Evolutionary conservation across 2,888 invertebrate species (phyloP).

Genomic region (Auanema sp.): DNA sequence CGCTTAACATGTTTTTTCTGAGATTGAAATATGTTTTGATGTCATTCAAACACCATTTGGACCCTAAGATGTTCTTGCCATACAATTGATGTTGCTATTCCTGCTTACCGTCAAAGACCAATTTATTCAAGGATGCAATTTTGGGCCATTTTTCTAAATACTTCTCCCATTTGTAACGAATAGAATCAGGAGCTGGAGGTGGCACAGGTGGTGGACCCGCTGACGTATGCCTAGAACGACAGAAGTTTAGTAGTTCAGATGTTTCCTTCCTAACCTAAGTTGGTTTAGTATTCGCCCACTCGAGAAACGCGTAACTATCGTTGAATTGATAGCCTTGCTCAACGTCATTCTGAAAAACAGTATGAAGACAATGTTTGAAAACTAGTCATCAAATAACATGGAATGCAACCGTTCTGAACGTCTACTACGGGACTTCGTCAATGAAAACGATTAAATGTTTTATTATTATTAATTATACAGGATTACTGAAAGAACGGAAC

Average conservation of each 20-base stretch:
- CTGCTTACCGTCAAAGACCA: constrained; percentile 48
- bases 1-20: constrained; percentile 27
- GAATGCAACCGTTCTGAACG: background rate
- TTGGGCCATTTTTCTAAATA: constrained; percentile 45
- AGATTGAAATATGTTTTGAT: constrained; percentile 51
- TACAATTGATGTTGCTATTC: background rate
- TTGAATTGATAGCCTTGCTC: background rate
- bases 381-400: background rate
- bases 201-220: constrained; percentile 36
- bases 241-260: no score
- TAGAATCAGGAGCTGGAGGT: constrained; percentile 35
- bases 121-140: constrained; percentile 41
- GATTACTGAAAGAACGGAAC: no score
- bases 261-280: no score
- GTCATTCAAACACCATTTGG: constrained; percentile 52
- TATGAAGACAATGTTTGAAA: background rate
- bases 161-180: constrained; percentile 40
- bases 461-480: no score
- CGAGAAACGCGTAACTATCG: background rate
- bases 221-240: constrained; percentile 29
- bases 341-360: background rate
- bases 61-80: constrained; percentile 33
- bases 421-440: background rate
- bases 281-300: background rate
- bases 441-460: no score